phyloP scores from a whole-genome alignment of 2,797 vertebrate genomes.

The Etheostoma nigrum region DNA sequence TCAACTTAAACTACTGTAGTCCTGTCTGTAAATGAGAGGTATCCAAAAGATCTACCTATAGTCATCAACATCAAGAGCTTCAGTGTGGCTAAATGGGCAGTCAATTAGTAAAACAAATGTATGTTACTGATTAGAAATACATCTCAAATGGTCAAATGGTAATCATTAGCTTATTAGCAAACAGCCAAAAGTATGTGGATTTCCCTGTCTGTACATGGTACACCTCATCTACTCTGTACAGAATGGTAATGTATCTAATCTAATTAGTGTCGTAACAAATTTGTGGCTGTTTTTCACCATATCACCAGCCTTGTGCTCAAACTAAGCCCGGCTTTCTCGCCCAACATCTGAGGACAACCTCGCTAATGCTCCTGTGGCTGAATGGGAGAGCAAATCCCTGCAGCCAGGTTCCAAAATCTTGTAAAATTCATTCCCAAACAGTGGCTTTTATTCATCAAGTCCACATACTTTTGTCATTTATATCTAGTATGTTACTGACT shows the following conservation, averaged over 20 bases:
- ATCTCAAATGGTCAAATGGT: background rate
- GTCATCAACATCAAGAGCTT: background rate
- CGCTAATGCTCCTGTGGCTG: background rate
- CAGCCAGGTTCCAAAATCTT: conserved; percentile 1
- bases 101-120: background rate
- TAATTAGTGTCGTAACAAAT: background rate
- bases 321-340: too few relatives aligned
- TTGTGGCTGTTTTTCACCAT: background rate
- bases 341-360: background rate
- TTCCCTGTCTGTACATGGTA: background rate
- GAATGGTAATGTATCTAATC: background rate
- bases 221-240: background rate
- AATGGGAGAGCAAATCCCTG: background rate
- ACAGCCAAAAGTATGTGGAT: too few relatives aligned
- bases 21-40: background rate
- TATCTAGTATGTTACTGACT: background rate
- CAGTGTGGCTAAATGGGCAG: background rate
- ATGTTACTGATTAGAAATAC: background rate
- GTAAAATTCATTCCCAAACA: background rate
- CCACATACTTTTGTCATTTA: background rate
- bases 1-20: background rate
- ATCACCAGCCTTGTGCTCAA: background rate
- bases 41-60: background rate
- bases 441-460: background rate
- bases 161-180: background rate